Evolutionary conservation across 2,888 invertebrate species (phyloP).

Genomic region (Conops quadrifasciatus): DNA sequence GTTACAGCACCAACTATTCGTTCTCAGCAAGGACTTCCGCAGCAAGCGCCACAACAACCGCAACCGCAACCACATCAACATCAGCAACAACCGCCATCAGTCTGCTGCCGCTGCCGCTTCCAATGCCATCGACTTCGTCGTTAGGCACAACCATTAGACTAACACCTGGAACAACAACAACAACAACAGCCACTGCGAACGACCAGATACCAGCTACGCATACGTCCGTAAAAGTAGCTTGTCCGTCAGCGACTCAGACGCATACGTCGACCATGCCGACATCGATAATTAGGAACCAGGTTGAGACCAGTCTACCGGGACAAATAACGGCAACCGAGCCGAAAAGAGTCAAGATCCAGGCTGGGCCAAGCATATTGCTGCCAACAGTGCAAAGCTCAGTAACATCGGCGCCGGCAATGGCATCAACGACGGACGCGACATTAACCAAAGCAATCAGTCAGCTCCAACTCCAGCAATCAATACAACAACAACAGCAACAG

Average conservation of each 20-base stretch:
- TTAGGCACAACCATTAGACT: neutral
- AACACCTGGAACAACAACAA: constrained; percentile 37
- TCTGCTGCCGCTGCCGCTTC: constrained; percentile 53
- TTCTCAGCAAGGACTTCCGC: constrained; percentile 39
- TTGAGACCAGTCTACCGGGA: constrained; percentile 50
- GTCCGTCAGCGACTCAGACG: constrained; percentile 38
- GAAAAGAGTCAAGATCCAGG: neutral
- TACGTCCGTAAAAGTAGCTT: constrained; percentile 3
- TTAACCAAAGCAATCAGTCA: neutral
- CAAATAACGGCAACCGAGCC: constrained; percentile 49
- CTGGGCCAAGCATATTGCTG: constrained; percentile 54
- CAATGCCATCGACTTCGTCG: constrained; percentile 53
- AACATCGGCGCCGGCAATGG: constrained; percentile 40
- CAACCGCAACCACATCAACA: constrained; percentile 35
- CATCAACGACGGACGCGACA: constrained; percentile 39
- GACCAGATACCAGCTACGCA: constrained; percentile 35
- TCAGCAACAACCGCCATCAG: constrained; percentile 45
- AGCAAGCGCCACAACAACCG: constrained; percentile 40
- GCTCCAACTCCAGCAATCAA: constrained; percentile 32
- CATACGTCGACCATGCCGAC: neutral
- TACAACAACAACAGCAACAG: constrained; percentile 20
- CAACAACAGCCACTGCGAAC: constrained; percentile 39
- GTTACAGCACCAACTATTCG: constrained; percentile 48
- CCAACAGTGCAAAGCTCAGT: constrained; percentile 44
- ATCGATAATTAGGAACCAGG: neutral